Evolutionary conservation across 2,888 invertebrate species (phyloP), one percentile per base, ranked within the genome.

Genomic region (Drosophila kambysellisi): DNA sequence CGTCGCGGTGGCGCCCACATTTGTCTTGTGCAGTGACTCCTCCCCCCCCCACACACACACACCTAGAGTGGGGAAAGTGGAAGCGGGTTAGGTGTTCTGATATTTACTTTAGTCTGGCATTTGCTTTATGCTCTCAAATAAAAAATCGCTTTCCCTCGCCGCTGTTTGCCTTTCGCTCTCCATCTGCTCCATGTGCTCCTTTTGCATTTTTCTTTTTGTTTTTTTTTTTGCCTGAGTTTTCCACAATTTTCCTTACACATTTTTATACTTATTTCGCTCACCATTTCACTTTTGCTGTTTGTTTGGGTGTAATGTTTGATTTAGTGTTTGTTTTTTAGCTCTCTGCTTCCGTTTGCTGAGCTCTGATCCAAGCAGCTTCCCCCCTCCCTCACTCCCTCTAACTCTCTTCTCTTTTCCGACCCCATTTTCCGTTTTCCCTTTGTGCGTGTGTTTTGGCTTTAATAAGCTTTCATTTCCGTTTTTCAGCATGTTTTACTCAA

Each of bases 401-500:
- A 3, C n/a, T 35, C 17, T 3, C 15, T 3, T 15, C 37, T 6
- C 25, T 39, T 11, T 39, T 8, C 50, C 15, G 43, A 37, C 54
- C 39, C 70, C 59, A 25, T 43, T 74, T 74, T 52, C 30, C 15
- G 29, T 15, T 58, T 60, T 61, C 41, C n/a, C 15, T 41, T 30
- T 53, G 61, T 76, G 48, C 62, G 64, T 76, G 75, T 80, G 80
- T 46, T 46, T 82, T 84, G 74, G 78, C 85, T 87, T 85, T 85
- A 85, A 87, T 87, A 85, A 85, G 85, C 85, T 87, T 85, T 85
- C 87, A 87, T 83, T 85, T 87, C 87, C 83, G 85, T 82, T 85
- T 83, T 86, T 74, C 79, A 83, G 83, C 83, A 78, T 83, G 76
- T 82, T 84, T 78, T 74, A 59, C 57, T 79, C 70, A 56, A 51